Conservation (phyloP, 2,113 vertebrate genomes). For the Piprites chloris region DNA sequence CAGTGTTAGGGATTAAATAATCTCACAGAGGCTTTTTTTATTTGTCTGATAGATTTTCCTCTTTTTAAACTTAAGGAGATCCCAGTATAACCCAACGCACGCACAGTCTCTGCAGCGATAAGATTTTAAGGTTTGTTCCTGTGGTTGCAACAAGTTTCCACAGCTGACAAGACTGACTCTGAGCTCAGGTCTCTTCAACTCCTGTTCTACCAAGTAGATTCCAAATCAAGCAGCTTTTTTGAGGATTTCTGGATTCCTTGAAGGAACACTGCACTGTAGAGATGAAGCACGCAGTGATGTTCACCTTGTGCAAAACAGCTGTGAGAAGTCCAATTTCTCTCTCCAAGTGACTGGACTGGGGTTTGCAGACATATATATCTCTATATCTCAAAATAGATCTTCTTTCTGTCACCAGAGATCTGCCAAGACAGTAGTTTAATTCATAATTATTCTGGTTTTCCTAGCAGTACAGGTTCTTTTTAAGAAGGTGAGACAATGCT, state of each 20-base stretch:
- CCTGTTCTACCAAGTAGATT: neutral
- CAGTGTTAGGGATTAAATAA: neutral
- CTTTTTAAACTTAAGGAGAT: neutral
- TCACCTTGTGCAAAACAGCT: neutral
- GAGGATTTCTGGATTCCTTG: neutral
- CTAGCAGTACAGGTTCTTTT: neutral
- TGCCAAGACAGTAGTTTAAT: neutral
- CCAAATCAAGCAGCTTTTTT: neutral
- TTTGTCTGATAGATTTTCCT: neutral
- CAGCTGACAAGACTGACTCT: neutral
- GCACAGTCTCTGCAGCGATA: neutral
- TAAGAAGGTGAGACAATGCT: neutral
- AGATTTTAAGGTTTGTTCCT: neutral
- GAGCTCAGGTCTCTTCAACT: neutral
- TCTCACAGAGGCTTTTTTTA: neutral
- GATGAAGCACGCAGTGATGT: accelerated
- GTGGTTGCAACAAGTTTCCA: neutral
- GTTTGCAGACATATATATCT: neutral
- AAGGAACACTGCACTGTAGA: neutral
- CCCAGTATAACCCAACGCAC: neutral
- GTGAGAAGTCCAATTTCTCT: neutral
- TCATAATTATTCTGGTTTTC: slow-evolving; percentile 14
- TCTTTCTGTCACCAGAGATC: neutral
- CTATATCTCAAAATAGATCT: neutral
- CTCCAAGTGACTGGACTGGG: neutral